Evolutionary conservation across 2,888 invertebrate species (phyloP).

Genomic region (Brachycybe producta): DNA sequence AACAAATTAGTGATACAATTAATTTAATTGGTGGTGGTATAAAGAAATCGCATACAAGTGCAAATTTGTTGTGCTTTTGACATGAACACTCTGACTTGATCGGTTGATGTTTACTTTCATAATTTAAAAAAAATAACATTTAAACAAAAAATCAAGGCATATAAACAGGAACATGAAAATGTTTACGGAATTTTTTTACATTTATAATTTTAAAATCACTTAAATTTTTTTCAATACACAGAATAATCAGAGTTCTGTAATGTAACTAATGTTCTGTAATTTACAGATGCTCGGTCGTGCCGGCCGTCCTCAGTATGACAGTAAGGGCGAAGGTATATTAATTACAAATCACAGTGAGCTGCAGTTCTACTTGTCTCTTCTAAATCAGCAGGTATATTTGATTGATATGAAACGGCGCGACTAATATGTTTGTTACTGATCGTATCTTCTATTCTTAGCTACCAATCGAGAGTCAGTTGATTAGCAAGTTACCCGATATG

Average conservation of each 20-base stretch:
- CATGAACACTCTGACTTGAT: too few species aligned
- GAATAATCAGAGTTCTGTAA: too few species aligned
- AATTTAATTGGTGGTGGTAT: too few species aligned
- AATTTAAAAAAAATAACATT: too few species aligned
- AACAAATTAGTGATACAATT: too few species aligned
- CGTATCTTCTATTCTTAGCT: conserved; percentile 36
- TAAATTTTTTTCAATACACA: neutral
- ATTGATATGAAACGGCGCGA: neutral
- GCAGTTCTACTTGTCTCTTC: conserved; percentile 89
- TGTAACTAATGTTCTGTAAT: conserved; percentile 9
- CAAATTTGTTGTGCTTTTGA: too few species aligned
- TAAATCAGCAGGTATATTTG: conserved; percentile 71
- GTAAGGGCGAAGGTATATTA: conserved; percentile 89
- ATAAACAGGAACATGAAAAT: too few species aligned
- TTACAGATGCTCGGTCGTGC: conserved; percentile 85
- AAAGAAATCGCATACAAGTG: too few species aligned
- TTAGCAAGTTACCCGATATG: conserved; percentile 87
- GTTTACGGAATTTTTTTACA: too few species aligned
- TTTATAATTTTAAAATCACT: conserved; percentile 12
- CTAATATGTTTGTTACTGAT: neutral
- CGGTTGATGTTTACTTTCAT: too few species aligned
- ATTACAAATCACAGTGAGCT: conserved; percentile 98
- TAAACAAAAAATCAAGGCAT: too few species aligned
- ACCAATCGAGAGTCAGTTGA: conserved; percentile 93
- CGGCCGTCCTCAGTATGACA: conserved; percentile 95